Base-by-base conservation (phyloP, 2,113 vertebrate species). In the Saguinus imperator region DNA sequence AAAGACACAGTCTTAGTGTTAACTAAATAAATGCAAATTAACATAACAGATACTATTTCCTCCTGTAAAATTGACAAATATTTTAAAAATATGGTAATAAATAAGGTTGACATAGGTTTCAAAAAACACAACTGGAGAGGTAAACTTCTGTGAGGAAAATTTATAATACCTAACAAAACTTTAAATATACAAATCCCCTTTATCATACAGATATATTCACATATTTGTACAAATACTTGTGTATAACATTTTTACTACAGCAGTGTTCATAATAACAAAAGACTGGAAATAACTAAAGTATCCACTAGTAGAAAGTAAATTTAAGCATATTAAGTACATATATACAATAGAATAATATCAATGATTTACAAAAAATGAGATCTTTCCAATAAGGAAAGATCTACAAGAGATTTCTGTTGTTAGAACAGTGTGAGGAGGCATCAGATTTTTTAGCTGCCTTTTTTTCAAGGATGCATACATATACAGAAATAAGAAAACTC, bases 131-230 rank as follows among this genome's bases (percentile, higher is more conserved):
- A 70, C 3, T 55, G 7, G 13, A 68, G 25, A 23, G 4, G 10
- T 52, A 87, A 87, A 92, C 40, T 16, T 68, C 12, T 85, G 40
- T 72, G 10, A 87, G 68, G 94, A 61, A 61, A 97, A 92, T 82
- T 8, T 72, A 25, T 2, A 82, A 32, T 55, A 72, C 29, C 48
- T 82, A 90, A 76, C 40, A 89, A 87, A 79, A 92, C 29, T 84
- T 88, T 73, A 79, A 55, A 88, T 73, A 32, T 35, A 68, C 11
- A 48, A 89, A n/a, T 82, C 8, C 8, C 17, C 29, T 92, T 92
- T 82, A 82, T 76, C 43, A 37, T 52, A 76, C 2, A 94, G 21
- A 86, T 18, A 92, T 20, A 91, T 16, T 89, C 25, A 14, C 21
- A 52, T n/a, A 92, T 80, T 86, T 76, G 32, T 48, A 91, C 52